These are phyloP conservation scores for Trichomycterus rosablanca DNA, from an alignment of 2,113 vertebrate species.

Conservation along the genomic window DNA sequence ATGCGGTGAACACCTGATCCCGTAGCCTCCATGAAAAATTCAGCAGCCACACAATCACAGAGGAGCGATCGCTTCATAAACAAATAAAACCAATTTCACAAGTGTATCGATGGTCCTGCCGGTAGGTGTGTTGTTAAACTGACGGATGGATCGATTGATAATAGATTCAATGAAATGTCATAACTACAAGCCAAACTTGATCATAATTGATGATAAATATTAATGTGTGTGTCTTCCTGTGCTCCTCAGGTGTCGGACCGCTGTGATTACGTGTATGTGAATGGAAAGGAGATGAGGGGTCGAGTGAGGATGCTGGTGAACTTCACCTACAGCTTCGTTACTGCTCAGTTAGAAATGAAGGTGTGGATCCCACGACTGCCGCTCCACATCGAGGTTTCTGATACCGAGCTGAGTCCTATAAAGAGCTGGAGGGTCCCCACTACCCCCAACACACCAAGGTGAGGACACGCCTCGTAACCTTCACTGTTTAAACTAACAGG, in stretches of 20 bases:
- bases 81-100: too few species aligned
- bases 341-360: slow-evolving; percentile 77
- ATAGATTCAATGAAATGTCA: too few species aligned
- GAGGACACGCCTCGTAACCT: slow-evolving; percentile 26
- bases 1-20: too few species aligned
- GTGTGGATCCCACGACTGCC: slow-evolving; percentile 94
- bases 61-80: too few species aligned
- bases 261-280: slow-evolving; percentile 93
- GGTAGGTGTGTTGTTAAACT: too few species aligned
- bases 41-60: too few species aligned
- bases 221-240: slow-evolving; percentile 18
- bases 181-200: too few species aligned
- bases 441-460: slow-evolving; percentile 76
- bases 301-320: slow-evolving; percentile 80
- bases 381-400: slow-evolving; percentile 91
- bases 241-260: slow-evolving; percentile 82
- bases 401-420: slow-evolving; percentile 92
- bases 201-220: too few species aligned
- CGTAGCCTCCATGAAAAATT: too few species aligned
- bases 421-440: slow-evolving; percentile 91
- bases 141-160: too few species aligned
- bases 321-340: slow-evolving; percentile 87
- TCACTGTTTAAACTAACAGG: not conserved
- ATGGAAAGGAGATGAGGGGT: slow-evolving; percentile 94
- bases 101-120: too few species aligned